These are phyloP conservation scores for Nesogale talazaci DNA, from an alignment of 2,113 vertebrate genomes.

Conservation along the genomic window DNA sequence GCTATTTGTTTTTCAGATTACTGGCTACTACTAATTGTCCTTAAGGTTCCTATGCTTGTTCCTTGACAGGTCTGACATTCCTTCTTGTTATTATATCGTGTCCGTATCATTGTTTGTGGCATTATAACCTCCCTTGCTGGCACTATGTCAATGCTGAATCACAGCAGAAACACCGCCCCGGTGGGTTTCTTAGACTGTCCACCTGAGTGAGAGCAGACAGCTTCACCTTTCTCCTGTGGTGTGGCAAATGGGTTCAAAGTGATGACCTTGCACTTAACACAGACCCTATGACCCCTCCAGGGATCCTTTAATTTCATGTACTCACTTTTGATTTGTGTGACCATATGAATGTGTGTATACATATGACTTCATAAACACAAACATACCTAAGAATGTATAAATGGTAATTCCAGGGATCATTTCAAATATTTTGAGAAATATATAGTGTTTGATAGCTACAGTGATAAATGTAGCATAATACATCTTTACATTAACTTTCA, in stretches of 20 bases:
- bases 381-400: neutral
- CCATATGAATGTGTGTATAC: neutral
- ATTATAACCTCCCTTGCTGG: neutral
- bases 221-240: too few species aligned
- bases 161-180: too few species aligned
- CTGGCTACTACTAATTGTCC: neutral
- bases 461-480: neutral
- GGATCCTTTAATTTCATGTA: neutral
- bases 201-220: too few species aligned
- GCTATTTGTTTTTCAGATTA: too few species aligned
- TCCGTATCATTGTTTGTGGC: neutral
- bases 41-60: neutral
- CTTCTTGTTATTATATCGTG: neutral
- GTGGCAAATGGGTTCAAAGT: too few species aligned
- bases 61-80: neutral
- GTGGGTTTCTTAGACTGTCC: too few species aligned
- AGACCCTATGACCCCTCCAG: too few species aligned
- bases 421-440: neutral
- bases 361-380: neutral
- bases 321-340: neutral
- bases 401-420: neutral
- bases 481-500: slow-evolving; percentile 61
- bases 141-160: too few species aligned
- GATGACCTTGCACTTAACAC: too few species aligned
- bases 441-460: neutral